Conservation (phyloP, 2,888 invertebrate species). For the Brachyopa scutellaris region DNA sequence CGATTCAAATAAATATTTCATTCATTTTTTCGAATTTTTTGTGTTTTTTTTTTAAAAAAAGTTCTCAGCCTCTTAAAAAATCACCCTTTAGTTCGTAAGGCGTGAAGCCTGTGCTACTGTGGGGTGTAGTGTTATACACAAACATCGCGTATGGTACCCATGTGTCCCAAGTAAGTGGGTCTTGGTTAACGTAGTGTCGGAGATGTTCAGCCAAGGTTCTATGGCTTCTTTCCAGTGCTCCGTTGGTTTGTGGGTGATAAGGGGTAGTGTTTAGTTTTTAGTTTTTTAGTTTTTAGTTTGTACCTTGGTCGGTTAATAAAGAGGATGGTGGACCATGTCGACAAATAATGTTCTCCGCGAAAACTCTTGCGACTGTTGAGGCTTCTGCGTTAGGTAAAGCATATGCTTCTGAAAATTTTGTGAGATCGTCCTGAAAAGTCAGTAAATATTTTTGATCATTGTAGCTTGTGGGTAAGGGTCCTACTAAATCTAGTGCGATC, state of each 20-base stretch:
- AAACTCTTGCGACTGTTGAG: slow-evolving; percentile 31
- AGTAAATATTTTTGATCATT: slow-evolving; percentile 38
- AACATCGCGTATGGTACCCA: slow-evolving; percentile 5
- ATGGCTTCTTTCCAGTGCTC: slow-evolving; percentile 63
- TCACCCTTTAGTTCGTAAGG: slow-evolving; percentile 11
- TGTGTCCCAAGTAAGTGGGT: slow-evolving; percentile 49
- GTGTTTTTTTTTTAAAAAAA: no score
- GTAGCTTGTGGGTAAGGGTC: background rate
- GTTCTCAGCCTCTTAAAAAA: no score
- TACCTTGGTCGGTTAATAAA: slow-evolving; percentile 33
- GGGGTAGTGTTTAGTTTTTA: slow-evolving; percentile 11
- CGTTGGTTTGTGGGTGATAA: slow-evolving; percentile 70
- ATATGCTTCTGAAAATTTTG: slow-evolving; percentile 30
- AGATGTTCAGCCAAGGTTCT: slow-evolving; percentile 76
- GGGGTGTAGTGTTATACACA: slow-evolving; percentile 1
- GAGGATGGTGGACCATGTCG: slow-evolving; percentile 20
- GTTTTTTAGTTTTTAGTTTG: slow-evolving; percentile 32
- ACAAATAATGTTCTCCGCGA: slow-evolving; percentile 25
- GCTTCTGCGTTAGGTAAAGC: slow-evolving; percentile 32
- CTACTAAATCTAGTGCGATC: slow-evolving; percentile 13
- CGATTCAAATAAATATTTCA: no score
- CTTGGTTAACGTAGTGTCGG: slow-evolving; percentile 74
- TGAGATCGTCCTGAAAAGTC: slow-evolving; percentile 44
- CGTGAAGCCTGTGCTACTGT: slow-evolving; percentile 8
- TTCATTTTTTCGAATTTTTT: no score